Evolutionary conservation across 2,888 invertebrate genomes (phyloP).

Genomic region (Labia minor): DNA sequence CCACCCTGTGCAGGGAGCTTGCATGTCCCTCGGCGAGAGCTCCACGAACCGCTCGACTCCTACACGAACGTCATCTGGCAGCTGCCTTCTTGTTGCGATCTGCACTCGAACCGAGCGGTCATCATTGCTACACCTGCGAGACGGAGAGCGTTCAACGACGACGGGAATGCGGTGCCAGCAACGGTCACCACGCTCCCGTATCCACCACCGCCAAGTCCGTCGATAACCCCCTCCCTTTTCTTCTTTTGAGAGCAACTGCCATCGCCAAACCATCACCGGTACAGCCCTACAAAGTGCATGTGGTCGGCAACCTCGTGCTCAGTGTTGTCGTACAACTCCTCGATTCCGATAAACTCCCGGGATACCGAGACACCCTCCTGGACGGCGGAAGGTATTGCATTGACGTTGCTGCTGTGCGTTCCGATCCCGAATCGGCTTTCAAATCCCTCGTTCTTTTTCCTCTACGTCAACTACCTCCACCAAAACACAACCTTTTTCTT

Average conservation of each 20-base stretch:
- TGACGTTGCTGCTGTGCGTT: conserved; percentile 55
- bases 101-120: conserved; percentile 41
- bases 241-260: neutral
- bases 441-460: conserved; percentile 81
- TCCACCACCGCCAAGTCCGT: conserved; percentile 35
- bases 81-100: conserved; percentile 54
- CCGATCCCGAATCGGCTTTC: conserved; percentile 86
- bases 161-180: neutral
- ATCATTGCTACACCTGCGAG: neutral
- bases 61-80: conserved; percentile 70
- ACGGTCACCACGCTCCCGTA: conserved; percentile 20
- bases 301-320: neutral
- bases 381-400: neutral
- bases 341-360: conserved; percentile 1
- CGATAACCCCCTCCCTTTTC: conserved; percentile 23
- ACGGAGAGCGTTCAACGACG: conserved; percentile 40
- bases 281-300: neutral
- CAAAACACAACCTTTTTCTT: conserved; percentile 71
- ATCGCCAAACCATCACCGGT: conserved; percentile 15
- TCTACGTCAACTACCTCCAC: conserved; percentile 72
- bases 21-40: conserved; percentile 58
- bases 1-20: conserved; percentile 73
- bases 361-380: neutral
- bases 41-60: conserved; percentile 54
- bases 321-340: neutral